Evolutionary conservation across 1,140 invertebrate genomes (phyloP), one percentile per base, ranked within the genome.

Genomic region (Psix sp.): DNA sequence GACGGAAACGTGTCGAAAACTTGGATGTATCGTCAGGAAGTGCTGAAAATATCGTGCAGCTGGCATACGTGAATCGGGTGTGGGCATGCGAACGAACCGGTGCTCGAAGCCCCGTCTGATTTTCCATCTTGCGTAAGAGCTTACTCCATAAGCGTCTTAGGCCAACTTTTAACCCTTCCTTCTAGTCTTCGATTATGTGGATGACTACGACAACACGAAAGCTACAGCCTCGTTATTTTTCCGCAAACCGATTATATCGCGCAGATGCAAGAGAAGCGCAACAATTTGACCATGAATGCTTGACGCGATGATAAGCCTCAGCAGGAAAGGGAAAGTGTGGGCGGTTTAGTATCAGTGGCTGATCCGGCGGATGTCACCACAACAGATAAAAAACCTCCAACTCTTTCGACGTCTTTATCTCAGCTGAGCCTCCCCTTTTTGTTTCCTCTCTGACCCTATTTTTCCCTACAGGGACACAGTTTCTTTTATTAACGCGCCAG

Each of bases 101-200:
- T 63, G 75, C 67, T 13, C 46, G 16, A 78, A 51, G 65, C n/a
- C 74, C 74, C 68, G 79, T 80, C 82, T 85, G 81, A 83, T 82
- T 85, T 82, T 82, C 80, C 63, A 77, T 78, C 82, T 82, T 84
- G 80, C 80, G 73, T 79, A 82, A 85, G 80, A 80, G 84, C 84
- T 86, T 85, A 84, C 78, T 54, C 72, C 66, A 74, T 86, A 87
- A 87, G 85, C 84, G 80, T 87, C 84, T 87, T 87, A 86, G 82
- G 73, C 73, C 79, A 84, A 86, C 81, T 87, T 86, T 86, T 84
- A 84, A 82, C 84, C 82, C 82, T 79, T 84, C 77, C 80, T 77
- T 71, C 52, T 31, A 43, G 67, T 43, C 38, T 66, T 60, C 60
- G 46, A 63, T 66, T 68, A 59, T 40, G 26, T 54, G 39, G 49